phyloP scores from a whole-genome alignment of 1,140 invertebrate genomes.

The Rhopalosiphum maidis region DNA sequence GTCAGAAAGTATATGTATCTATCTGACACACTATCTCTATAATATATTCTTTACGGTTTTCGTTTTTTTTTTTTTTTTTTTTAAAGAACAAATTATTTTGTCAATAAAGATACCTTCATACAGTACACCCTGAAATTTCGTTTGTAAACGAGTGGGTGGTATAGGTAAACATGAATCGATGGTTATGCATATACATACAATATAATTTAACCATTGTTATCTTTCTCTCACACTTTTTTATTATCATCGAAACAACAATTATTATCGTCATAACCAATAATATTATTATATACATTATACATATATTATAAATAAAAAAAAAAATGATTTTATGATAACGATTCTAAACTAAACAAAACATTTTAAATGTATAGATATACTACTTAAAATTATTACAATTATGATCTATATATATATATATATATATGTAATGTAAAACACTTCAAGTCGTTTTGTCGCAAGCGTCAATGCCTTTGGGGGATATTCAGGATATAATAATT shows the following conservation, averaged over 20 bases:
- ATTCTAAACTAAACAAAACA: conserved; percentile 25
- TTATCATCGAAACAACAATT: conserved; percentile 32
- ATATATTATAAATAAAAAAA: conserved; percentile 1
- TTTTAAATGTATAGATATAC: conserved; percentile 19
- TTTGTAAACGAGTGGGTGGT: neutral
- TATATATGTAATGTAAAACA: conserved; percentile 22
- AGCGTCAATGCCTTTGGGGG: conserved; percentile 14
- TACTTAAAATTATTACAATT: conserved; percentile 43
- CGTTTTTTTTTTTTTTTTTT: neutral
- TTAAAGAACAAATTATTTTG: neutral
- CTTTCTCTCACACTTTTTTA: conserved; percentile 37
- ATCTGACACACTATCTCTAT: neutral
- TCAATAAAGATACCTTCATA: neutral
- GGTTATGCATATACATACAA: neutral
- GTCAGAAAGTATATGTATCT: neutral
- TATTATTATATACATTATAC: conserved; percentile 34
- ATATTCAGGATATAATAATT: neutral
- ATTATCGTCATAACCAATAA: neutral
- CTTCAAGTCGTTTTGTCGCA: conserved; percentile 12
- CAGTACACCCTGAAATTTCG: too few species aligned
- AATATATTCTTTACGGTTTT: neutral
- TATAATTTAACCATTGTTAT: neutral
- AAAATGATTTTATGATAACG: conserved; percentile 11
- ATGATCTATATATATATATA: neutral
- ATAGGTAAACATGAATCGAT: neutral